Evolutionary conservation across 2,888 invertebrate genomes (phyloP).

Genomic region (Molorchus minor): DNA sequence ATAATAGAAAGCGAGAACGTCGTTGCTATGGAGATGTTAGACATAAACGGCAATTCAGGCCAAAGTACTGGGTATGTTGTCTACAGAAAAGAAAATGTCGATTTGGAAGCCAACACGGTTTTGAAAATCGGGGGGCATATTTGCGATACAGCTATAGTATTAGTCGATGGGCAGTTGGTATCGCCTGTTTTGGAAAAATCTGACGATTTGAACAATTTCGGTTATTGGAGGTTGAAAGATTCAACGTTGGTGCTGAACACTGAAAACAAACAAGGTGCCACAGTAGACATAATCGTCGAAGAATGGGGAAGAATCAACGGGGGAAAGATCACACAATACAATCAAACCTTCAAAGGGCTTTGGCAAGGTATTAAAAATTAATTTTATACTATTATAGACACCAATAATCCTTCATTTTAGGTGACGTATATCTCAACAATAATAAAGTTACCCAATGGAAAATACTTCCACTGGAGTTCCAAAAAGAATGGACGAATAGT

Average conservation of each 20-base stretch:
- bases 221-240: slow-evolving; percentile 58
- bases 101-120: slow-evolving; percentile 48
- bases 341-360: slow-evolving; percentile 55
- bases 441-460: slow-evolving; percentile 58
- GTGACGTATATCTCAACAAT: slow-evolving; percentile 60
- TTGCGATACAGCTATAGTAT: slow-evolving; percentile 64
- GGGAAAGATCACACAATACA: slow-evolving; percentile 59
- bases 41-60: slow-evolving; percentile 61
- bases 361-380: slow-evolving; percentile 52
- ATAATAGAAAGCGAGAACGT: slow-evolving; percentile 34
- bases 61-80: slow-evolving; percentile 68
- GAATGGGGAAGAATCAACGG: slow-evolving; percentile 83
- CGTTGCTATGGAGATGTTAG: slow-evolving; percentile 56
- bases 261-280: slow-evolving; percentile 45
- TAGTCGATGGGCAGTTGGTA: slow-evolving; percentile 60
- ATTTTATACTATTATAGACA: slow-evolving; percentile 60
- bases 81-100: slow-evolving; percentile 60
- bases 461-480: slow-evolving; percentile 64
- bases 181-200: slow-evolving; percentile 50
- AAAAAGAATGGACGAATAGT: slow-evolving; percentile 55
- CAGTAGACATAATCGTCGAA: slow-evolving; percentile 68
- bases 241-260: slow-evolving; percentile 44
- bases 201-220: slow-evolving; percentile 57
- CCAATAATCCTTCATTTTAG: slow-evolving; percentile 56
- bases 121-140: slow-evolving; percentile 58